Base-by-base conservation (phyloP, 1,140 invertebrate genomes). In the Leptopilina clavipes region DNA sequence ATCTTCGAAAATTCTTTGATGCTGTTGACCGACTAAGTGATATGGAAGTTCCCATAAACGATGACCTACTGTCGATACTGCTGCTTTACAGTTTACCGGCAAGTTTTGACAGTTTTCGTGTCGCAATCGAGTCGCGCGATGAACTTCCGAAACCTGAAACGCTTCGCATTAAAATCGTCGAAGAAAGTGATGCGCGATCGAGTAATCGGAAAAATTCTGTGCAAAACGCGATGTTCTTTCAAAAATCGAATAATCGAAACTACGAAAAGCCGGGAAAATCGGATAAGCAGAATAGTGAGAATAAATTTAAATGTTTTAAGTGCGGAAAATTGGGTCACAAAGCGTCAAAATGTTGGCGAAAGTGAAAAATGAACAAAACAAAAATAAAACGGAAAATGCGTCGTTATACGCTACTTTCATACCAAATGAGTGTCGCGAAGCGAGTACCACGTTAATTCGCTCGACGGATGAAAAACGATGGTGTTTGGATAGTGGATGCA, bases 21-120 rank as follows among this genome's bases (percentile, higher is more conserved):
- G 72, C 40, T 18, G 45, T 74, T 14, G 72, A 52, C 12, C 52
- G 17, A 74, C 19, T 76, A 9, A n/a, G 22, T 22, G 72, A 76
- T 12, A 78, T 78, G 76, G 76, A 78, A 65, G 71, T 78, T 18
- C 18, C 65, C 6, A 70, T 78, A 59, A 70, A 71, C 31, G 17
- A 73, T 31, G 74, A 79, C 54, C 71, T 76, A 10, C 65, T 79
- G 37, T 73, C 77, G 40, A 75, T 79, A 70, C 70, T 79, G 65
- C 45, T 76, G 14, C 22, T 79, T 0, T 74, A 79, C n/a, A 79
- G 78, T 17, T 56, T 79, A 18, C 78, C 75, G 56, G 70, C 70
- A 2, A 74, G 44, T 17, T 79, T 75, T 70, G 78, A 79, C 5
- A 79, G 72, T 73, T 79, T 76, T 37, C 65, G 75, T 18, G 44